phyloP scores from a whole-genome alignment of 2,797 vertebrate genomes.

The Halcyon chelicuti region DNA sequence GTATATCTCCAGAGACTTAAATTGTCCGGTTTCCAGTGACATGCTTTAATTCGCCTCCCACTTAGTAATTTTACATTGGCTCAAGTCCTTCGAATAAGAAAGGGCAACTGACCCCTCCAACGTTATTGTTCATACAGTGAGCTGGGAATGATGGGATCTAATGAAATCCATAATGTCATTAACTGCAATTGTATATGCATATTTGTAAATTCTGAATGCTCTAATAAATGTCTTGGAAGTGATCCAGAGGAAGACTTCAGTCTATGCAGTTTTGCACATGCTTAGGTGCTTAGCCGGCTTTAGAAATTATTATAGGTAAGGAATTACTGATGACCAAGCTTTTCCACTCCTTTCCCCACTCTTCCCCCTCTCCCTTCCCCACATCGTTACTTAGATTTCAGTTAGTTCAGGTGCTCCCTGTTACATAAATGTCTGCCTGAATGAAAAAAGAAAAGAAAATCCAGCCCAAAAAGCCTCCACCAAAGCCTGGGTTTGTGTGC shows the following conservation, averaged over 20 bases:
- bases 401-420: slow-evolving; percentile 37
- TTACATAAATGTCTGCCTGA: neutral
- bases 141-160: neutral
- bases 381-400: neutral
- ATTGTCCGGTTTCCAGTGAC: slow-evolving; percentile 22
- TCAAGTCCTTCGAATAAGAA: neutral
- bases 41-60: slow-evolving; percentile 46
- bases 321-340: neutral
- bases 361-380: neutral
- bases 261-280: neutral
- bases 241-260: neutral
- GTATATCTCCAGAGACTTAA: slow-evolving; percentile 39
- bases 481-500: neutral
- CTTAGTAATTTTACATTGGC: slow-evolving; percentile 31
- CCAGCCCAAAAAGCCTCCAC: accelerated
- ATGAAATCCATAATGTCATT: neutral
- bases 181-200: neutral
- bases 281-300: slow-evolving; percentile 3
- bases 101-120: neutral
- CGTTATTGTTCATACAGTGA: neutral
- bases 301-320: slow-evolving; percentile 4
- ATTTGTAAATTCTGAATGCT: neutral
- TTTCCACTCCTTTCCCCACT: neutral
- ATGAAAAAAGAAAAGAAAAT: neutral
- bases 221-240: neutral